A percentile compares a stretch with the other conserved stretches of the same genome.
phyloP scores from a whole-genome alignment of 2,888 invertebrate genomes.

The Phania funesta region DNA sequence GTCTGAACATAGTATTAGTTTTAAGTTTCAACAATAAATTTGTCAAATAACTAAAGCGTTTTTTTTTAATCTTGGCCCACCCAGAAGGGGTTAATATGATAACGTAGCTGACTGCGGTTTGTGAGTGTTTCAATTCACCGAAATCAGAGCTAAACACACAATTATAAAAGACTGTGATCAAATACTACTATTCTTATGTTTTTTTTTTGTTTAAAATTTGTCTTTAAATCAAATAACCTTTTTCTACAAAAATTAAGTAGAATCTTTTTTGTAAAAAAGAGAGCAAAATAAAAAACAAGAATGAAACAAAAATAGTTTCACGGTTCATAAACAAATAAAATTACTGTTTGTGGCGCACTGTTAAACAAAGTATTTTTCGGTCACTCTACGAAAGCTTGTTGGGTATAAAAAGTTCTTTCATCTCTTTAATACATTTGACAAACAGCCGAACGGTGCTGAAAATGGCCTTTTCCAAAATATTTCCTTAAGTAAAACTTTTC shows the following conservation, averaged over 20 bases:
- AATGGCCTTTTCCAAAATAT: too few species aligned
- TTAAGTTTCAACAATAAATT: too few species aligned
- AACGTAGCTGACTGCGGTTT: neutral
- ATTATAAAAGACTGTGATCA: neutral
- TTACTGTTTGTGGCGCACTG: conserved; percentile 26
- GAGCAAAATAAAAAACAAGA: too few species aligned
- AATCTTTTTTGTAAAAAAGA: neutral
- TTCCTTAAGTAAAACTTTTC: too few species aligned
- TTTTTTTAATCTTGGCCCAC: neutral
- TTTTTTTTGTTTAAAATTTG: neutral
- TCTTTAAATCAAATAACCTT: neutral
- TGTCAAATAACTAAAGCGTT: too few species aligned
- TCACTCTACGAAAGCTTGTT: neutral
- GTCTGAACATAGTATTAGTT: too few species aligned
- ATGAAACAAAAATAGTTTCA: conserved; percentile 41
- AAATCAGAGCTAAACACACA: neutral
- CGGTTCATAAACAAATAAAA: conserved; percentile 47
- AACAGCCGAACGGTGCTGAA: neutral
- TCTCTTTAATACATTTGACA: neutral
- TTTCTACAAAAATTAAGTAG: neutral
- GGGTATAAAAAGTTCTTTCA: neutral
- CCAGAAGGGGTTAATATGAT: conserved; percentile 11
- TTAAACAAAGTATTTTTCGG: neutral
- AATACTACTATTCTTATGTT: neutral
- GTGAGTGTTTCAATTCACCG: neutral